Percentiles rank a stretch among this genome's conserved stretches.
Evolutionary conservation across 2,113 vertebrate species (phyloP).

Genomic region (Oplegnathus fasciatus): DNA sequence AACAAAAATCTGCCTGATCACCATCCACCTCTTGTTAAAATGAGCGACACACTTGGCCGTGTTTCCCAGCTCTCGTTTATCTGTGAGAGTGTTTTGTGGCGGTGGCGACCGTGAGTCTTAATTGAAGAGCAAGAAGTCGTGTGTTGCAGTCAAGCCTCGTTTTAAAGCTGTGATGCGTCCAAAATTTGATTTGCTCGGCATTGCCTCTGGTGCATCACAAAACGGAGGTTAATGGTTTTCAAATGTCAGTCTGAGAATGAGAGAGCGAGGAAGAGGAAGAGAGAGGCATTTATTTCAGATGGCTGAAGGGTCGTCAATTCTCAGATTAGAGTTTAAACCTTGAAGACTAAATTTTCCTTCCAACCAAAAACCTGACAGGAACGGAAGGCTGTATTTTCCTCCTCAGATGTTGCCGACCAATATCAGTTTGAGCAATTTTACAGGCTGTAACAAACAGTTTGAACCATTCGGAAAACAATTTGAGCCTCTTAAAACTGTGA

Average conservation of each 20-base stretch:
- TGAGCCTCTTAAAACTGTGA: constrained; percentile 7
- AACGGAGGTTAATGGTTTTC: constrained; percentile 59
- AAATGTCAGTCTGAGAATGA: constrained; percentile 61
- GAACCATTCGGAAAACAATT: constrained; percentile 5
- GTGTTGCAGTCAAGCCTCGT: constrained; percentile 52
- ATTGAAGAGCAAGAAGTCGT: constrained; percentile 52
- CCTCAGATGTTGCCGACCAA: not conserved
- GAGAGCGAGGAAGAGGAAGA: not conserved
- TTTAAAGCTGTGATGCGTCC: constrained; percentile 41
- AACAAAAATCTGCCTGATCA: not conserved
- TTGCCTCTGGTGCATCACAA: constrained; percentile 45
- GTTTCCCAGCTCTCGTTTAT: constrained; percentile 13
- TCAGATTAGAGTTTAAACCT: constrained; percentile 25
- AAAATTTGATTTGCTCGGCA: constrained; percentile 46
- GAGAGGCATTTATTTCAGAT: constrained; percentile 20
- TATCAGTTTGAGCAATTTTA: constrained; percentile 4
- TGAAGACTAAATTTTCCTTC: constrained; percentile 5
- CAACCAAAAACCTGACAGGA: not conserved
- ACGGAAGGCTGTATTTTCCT: not conserved
- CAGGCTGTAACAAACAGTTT: not conserved
- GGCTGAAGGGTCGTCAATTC: not conserved
- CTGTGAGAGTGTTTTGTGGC: constrained; percentile 14
- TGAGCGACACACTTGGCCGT: not conserved
- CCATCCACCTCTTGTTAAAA: constrained; percentile 17
- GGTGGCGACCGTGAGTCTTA: constrained; percentile 11